A percentile compares a stretch with the other conserved stretches of the same genome.
These are phyloP conservation scores for Pantala flavescens DNA, from an alignment of 1,140 invertebrate species.

Conservation along the genomic window DNA sequence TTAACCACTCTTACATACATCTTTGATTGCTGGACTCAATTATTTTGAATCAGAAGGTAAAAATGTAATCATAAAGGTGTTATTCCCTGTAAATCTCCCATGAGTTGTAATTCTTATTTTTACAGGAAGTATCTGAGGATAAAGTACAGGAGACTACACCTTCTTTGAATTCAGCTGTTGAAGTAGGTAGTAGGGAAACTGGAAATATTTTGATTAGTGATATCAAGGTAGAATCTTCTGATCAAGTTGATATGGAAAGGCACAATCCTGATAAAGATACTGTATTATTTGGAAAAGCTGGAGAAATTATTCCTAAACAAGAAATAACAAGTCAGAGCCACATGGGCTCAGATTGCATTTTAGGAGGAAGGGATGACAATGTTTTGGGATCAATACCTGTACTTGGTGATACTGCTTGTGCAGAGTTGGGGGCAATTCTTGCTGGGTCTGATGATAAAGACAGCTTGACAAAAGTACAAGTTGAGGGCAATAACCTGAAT, in stretches of 20 bases:
- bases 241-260: neutral
- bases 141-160: neutral
- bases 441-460: neutral
- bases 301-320: neutral
- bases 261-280: neutral
- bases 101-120: too few relatives aligned
- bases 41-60: too few relatives aligned
- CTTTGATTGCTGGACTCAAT: too few relatives aligned
- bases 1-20: too few relatives aligned
- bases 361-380: neutral
- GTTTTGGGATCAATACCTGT: neutral
- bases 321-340: neutral
- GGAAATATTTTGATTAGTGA: neutral
- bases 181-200: neutral
- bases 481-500: neutral
- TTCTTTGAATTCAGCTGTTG: neutral
- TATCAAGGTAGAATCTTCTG: neutral
- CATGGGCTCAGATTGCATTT: neutral
- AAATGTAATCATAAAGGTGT: too few relatives aligned
- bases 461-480: neutral
- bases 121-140: too few relatives aligned
- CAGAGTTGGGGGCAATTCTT: neutral
- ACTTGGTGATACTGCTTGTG: neutral
- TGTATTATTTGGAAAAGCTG: neutral
- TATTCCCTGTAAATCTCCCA: too few relatives aligned